phyloP scores from a whole-genome alignment of 2,888 invertebrate genomes.

The Melanotus villosus region DNA sequence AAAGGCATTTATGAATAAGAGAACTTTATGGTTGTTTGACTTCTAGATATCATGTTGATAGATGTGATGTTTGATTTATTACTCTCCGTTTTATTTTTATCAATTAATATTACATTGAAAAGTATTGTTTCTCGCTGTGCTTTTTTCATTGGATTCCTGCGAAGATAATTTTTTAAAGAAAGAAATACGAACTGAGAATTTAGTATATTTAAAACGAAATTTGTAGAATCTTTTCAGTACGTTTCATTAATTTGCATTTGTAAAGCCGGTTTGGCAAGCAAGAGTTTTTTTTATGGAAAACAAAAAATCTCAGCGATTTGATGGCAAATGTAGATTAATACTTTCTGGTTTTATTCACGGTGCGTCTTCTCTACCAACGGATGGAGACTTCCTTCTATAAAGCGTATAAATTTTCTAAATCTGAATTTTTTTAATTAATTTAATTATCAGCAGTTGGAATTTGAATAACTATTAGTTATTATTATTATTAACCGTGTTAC shows the following conservation, averaged over 20 bases:
- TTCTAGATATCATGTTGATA: conserved; percentile 9
- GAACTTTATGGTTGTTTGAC: conserved; percentile 14
- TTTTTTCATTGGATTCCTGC: too few relatives aligned
- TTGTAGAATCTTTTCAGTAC: background rate
- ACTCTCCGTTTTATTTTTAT: background rate
- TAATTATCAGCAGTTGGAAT: too few relatives aligned
- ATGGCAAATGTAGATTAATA: conserved; percentile 1
- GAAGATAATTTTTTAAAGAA: too few relatives aligned
- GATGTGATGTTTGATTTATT: conserved; percentile 10
- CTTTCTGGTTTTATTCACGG: background rate
- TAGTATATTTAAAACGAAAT: too few relatives aligned
- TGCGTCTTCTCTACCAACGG: background rate
- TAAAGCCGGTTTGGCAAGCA: background rate
- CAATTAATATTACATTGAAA: background rate
- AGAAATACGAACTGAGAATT: too few relatives aligned
- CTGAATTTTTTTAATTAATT: too few relatives aligned
- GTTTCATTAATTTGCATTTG: conserved; percentile 4
- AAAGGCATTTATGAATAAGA: conserved; percentile 11
- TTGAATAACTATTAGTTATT: too few relatives aligned
- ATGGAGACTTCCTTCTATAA: too few relatives aligned
- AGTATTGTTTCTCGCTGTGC: background rate
- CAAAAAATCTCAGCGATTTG: background rate
- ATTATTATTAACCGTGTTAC: too few relatives aligned
- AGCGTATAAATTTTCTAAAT: too few relatives aligned
- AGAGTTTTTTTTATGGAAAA: background rate